A percentile compares a stretch with the other conserved stretches of the same genome.
phyloP scores from a whole-genome alignment of 30 jellyfish, hydroid and myxozoan species.

The Cassiopea xamachana region DNA sequence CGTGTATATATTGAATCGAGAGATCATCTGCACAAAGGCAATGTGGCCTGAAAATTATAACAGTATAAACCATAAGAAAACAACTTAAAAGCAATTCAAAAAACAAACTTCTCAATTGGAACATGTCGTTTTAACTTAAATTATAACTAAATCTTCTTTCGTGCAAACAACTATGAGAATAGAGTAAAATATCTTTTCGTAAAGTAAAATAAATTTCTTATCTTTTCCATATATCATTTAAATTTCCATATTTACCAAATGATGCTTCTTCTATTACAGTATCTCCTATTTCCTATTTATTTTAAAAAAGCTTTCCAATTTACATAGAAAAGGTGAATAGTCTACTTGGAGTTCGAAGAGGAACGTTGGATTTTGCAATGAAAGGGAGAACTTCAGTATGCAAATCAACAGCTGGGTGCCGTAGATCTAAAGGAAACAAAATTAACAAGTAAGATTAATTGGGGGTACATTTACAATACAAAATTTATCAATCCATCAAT shows the following conservation, averaged over 20 bases:
- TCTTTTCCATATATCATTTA: too few species aligned
- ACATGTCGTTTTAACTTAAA: too few species aligned
- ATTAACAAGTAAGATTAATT: neutral
- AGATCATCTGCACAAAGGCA: slow-evolving; percentile 67
- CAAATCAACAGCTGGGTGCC: slow-evolving; percentile 74
- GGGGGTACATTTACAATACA: neutral
- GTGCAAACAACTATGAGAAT: neutral
- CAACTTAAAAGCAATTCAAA: neutral
- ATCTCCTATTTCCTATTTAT: too few species aligned
- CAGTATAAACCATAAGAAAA: neutral
- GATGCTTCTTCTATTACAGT: too few species aligned
- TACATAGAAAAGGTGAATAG: too few species aligned
- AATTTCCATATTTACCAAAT: too few species aligned
- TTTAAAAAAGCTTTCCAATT: too few species aligned
- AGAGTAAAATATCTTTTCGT: neutral
- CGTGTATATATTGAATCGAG: slow-evolving; percentile 32
- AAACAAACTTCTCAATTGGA: too few species aligned
- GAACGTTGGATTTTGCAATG: slow-evolving; percentile 44
- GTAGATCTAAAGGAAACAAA: slow-evolving; percentile 30
- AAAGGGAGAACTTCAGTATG: slow-evolving; percentile 72
- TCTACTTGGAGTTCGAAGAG: slow-evolving; percentile 73
- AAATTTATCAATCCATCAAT: neutral
- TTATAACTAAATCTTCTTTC: neutral
- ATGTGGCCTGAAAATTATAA: slow-evolving; percentile 50
- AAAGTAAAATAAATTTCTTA: neutral